Base-by-base conservation (phyloP, 2,888 invertebrate genomes). In the Cactoblastis cactorum region DNA sequence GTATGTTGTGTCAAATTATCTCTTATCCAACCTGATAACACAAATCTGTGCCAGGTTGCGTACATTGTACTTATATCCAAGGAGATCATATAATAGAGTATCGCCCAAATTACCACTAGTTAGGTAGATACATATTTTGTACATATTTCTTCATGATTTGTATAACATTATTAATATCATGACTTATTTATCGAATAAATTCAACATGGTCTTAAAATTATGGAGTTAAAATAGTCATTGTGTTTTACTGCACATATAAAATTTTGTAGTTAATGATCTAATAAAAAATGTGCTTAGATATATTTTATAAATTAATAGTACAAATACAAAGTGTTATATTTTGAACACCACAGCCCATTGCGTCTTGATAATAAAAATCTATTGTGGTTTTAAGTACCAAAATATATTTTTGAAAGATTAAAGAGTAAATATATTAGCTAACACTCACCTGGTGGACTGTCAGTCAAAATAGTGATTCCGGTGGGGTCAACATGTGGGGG, bases 401-500 rank as follows among this genome's bases (percentile, higher is more conserved):
- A 28, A 19, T 12, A 34, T 14, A 15, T 39, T 28, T n/a, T 18
- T 14, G 37, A 28, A 45, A 14, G 6, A 22, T 35, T 33, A 5
- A 43, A 14, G 24, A 24, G n/a, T n/a, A n/a, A 39, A 28, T 14
- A 34, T 33, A 28, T 1, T 37, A 18, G 2, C 11, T 45, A 39
- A 45, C 49, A 18, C 41, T 78, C 62, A 90, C 90, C 90, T 73
- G 91, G 90, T 56, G 92, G 92, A 74, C 92, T 92, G 64, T 93
- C 93, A 45, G 93, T 92, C 56, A 93, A 90, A 62, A 93, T 92
- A 22, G 94, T 93, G 67, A 96, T 95, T 67, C 94, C 95, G 57
- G 93, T 92, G 50, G 94, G 93, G 81, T 96, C 96, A 59, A 96
- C 96, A 80, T 95, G 94, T 53, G 94, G 93, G 57, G 95, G 94